Percentiles rank a stretch among this genome's conserved stretches.
phyloP scores from a whole-genome alignment of 2,113 vertebrate genomes.

The Tachysurus fulvidraco region DNA sequence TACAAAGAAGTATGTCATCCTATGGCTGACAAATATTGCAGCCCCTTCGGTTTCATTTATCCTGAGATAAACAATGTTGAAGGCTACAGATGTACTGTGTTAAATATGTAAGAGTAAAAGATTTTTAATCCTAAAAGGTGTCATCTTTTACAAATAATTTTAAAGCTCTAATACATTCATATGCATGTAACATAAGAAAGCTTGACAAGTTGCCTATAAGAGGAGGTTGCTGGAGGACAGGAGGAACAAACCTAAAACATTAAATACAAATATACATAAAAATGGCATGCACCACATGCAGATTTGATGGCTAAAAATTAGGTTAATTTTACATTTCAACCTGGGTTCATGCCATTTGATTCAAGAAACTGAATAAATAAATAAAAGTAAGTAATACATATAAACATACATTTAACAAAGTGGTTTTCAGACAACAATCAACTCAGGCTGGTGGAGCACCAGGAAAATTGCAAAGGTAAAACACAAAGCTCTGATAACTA shows the following conservation, averaged over 20 bases:
- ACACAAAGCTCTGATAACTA: constrained; percentile 34
- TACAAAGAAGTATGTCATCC: constrained; percentile 67
- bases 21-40: constrained; percentile 73
- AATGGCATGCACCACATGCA: constrained; percentile 73
- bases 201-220: constrained; percentile 39
- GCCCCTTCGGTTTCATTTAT: constrained; percentile 64
- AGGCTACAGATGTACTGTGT: constrained; percentile 66
- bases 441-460: constrained; percentile 71
- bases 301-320: constrained; percentile 49
- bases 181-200: not conserved
- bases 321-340: not conserved
- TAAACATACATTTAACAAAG: constrained; percentile 63
- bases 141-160: constrained; percentile 9
- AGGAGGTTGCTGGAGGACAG: constrained; percentile 65
- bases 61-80: constrained; percentile 75
- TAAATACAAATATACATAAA: constrained; percentile 58
- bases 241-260: constrained; percentile 54
- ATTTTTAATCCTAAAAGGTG: not conserved
- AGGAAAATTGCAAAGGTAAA: constrained; percentile 56
- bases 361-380: not conserved
- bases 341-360: not conserved
- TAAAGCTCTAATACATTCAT: constrained; percentile 22
- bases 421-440: constrained; percentile 48
- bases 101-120: not conserved
- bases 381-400: not conserved